Evolutionary conservation across 1,140 invertebrate genomes (phyloP), one percentile per base, ranked within the genome.

Genomic region (Formica exsecta): DNA sequence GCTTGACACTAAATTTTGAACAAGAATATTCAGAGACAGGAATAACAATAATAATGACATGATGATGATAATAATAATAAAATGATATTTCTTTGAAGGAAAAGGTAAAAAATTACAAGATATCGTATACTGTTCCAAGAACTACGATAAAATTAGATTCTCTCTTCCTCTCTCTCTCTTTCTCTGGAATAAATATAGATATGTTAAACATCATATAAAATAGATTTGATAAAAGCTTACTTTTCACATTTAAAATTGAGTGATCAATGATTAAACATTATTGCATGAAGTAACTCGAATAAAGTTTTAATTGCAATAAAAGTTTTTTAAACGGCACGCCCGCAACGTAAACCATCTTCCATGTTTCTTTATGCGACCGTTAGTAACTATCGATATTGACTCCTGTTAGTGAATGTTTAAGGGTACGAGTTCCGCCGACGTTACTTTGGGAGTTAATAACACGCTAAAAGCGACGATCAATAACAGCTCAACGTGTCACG

Each of bases 381-480:
- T 6, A 62, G 9, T 13, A 36, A 76, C 3, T n/a, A 16, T 6
- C n/a, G 19, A 16, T 38, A 29, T 8, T 65, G 16, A 22, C 3
- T 32, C 7, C 16, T 9, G 25, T n/a, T 29, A 22, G 29, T 19
- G 25, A 22, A 80, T 29, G 8, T 32, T 80, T 19, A 25, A 68
- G 1, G 22, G 32, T 38, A 68, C 59, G 25, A 38, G 25, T 80
- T 68, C 6, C 4, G 9, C 19, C 66, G 19, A 66, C 11, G 57
- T 66, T 61, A 38, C 59, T 32, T 74, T 11, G 65, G 32, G 59
- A 87, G 62, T 88, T 86, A 86, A 88, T 83, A 86, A 88, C 51
- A 54, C 54, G 61, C 64, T 51, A 75, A 61, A 66, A 75, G 48
- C 41, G 48, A 41, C 62, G 87, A 87, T 88, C 85, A 54, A 84